These are phyloP conservation scores for Agriopis marginaria DNA, from an alignment of 2,888 invertebrate species.

Conservation along the genomic window DNA sequence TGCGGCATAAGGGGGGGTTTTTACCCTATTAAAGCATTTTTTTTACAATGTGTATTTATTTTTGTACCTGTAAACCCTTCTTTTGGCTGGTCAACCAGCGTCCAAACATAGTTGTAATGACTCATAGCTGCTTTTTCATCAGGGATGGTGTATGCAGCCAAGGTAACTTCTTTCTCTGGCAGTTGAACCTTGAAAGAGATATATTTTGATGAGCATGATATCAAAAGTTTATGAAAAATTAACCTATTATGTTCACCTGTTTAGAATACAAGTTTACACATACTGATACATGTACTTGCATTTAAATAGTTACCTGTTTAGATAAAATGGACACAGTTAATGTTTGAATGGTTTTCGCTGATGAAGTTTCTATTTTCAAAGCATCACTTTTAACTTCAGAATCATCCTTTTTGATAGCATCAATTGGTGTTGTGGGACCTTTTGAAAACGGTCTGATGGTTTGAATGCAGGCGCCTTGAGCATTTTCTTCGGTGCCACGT, in stretches of 20 bases:
- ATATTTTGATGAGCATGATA: conserved; percentile 3
- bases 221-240: not conserved
- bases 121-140: conserved; percentile 90
- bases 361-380: conserved; percentile 69
- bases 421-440: conserved; percentile 70
- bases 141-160: conserved; percentile 93
- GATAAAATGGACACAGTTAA: conserved; percentile 91
- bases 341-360: conserved; percentile 86
- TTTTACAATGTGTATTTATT: not conserved
- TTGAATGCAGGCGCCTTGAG: conserved; percentile 72
- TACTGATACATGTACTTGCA: not conserved
- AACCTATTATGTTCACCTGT: not conserved
- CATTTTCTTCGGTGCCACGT: conserved; percentile 84
- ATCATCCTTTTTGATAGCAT: conserved; percentile 70
- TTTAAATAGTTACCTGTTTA: conserved; percentile 87
- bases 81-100: conserved; percentile 93
- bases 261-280: not conserved
- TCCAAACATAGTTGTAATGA: conserved; percentile 96
- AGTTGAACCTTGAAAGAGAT: conserved; percentile 77
- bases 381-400: conserved; percentile 60
- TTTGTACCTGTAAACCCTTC: conserved; percentile 87
- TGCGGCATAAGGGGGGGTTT: too few relatives aligned
- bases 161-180: conserved; percentile 93
- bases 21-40: too few relatives aligned
- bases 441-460: conserved; percentile 72